Base-by-base conservation (phyloP, 2,888 invertebrate genomes). In the Dasypogon diadema region DNA sequence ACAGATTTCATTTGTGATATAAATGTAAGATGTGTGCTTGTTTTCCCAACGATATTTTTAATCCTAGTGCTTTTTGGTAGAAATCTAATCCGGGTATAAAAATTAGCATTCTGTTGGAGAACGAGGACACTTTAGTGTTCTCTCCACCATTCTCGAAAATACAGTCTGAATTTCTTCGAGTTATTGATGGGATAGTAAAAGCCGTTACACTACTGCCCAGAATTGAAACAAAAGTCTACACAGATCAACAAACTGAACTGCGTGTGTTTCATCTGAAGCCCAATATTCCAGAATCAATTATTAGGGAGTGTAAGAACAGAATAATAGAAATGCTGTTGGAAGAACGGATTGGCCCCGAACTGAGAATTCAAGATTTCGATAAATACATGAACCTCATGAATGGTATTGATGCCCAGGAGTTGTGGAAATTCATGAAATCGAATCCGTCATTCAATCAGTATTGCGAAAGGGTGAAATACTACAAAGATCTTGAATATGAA, bases 111-210 rank as follows among this genome's bases (percentile, higher is more conserved):
- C 79, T 85, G 34, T 79, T 86, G 2, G 84, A 85, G 76, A 83
- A 84, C 2, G 84, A 86, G 65, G 90, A 91, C 14, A 87, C 88
- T 0, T 88, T 93, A 48, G 88, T 88, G 24, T 94, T 94, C 81
- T 92, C 92, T 76, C 95, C 95, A 0, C 87, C 90, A 0, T 94
- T 95, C 81, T 90, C 91, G 72, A 91, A 91, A 82, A 92, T 97
- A 81, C 89, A 89, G 79, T 89, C 91, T 63, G 90, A 91, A 77
- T 86, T 97, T 1, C 84, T 92, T 46, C 88, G 90, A 58, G 87
- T 94, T 18, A 91, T 94, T 78, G 93, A 93, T 79, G 89, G 89
- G n/a, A 90, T 97, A 80, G 90, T 93, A 10, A 89, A 91, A 77
- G 91, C 93, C 0, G 91, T 95, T 30, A 87, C 89, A 78, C 88